Evolutionary conservation across 2,888 invertebrate genomes (phyloP).

Genomic region (Cremastinae sp.): DNA sequence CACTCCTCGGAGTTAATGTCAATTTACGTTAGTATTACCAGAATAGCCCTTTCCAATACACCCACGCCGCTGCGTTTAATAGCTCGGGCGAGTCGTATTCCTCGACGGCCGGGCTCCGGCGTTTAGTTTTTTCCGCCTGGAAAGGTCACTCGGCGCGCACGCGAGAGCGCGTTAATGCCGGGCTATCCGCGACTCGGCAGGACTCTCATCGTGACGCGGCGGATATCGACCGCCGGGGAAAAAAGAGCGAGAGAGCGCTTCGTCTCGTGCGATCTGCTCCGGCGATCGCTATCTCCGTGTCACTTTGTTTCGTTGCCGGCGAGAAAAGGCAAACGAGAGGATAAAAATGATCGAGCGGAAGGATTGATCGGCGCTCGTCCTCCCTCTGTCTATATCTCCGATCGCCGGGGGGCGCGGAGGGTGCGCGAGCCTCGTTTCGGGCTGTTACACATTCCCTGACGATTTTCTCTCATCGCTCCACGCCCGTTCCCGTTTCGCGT

Average conservation of each 20-base stretch:
- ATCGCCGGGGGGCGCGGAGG: conserved; percentile 35
- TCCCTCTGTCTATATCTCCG: conserved; percentile 17
- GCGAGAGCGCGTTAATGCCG: conserved; percentile 6
- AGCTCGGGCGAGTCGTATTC: conserved; percentile 57
- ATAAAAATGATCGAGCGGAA: conserved; percentile 21
- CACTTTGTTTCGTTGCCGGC: neutral
- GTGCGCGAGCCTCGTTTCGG: conserved; percentile 37
- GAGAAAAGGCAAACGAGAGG: conserved; percentile 1
- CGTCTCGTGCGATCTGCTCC: no score
- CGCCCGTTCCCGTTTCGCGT: conserved; percentile 61
- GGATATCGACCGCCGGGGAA: neutral
- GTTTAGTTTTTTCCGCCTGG: conserved; percentile 13
- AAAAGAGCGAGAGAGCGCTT: neutral
- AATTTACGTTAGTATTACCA: conserved; percentile 66
- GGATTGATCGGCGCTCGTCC: conserved; percentile 30
- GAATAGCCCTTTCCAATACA: conserved; percentile 64
- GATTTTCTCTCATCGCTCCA: conserved; percentile 63
- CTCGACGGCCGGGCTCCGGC: conserved; percentile 22
- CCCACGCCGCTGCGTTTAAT: conserved; percentile 62
- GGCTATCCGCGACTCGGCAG: conserved; percentile 6
- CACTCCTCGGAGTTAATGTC: conserved; percentile 64
- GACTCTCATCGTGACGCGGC: conserved; percentile 10
- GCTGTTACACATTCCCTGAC: conserved; percentile 63
- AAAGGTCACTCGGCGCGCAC: conserved; percentile 5
- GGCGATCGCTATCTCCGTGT: no score